These are phyloP conservation scores for Nothoprocta pentlandii DNA, from an alignment of 2,113 vertebrate genomes.

Conservation along the genomic window DNA sequence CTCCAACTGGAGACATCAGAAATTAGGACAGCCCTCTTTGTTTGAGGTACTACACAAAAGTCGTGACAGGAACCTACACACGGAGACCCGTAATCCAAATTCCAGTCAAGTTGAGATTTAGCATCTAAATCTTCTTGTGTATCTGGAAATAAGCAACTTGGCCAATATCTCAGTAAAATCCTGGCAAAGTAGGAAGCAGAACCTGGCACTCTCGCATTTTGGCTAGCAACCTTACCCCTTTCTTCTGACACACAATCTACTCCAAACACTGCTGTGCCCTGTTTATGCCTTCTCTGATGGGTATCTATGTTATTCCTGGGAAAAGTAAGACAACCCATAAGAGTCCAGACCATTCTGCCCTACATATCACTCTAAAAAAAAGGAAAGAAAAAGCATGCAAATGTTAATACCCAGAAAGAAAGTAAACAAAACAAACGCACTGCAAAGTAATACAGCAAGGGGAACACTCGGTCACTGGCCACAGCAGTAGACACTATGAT, in stretches of 20 bases:
- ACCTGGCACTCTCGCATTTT: not conserved
- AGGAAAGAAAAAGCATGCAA: not conserved
- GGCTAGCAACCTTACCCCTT: not conserved
- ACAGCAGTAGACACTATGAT: not conserved
- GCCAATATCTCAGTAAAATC: not conserved
- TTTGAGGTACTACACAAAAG: not conserved
- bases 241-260: not conserved
- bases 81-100: not conserved
- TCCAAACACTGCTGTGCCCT: not conserved
- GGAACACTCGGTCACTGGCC: not conserved
- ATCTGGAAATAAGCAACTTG: not conserved
- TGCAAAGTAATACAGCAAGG: not conserved
- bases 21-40: not conserved
- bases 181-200: not conserved
- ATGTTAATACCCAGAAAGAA: not conserved
- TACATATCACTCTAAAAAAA: rapidly evolving
- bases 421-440: not conserved
- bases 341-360: not conserved
- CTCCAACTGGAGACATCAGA: too few species aligned
- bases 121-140: not conserved
- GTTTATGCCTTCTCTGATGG: not conserved
- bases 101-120: not conserved
- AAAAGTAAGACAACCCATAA: rapidly evolving
- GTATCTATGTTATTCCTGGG: not conserved
- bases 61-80: not conserved